A percentile compares a stretch with the other conserved stretches of the same genome.
Evolutionary conservation across 2,888 invertebrate genomes (phyloP).

Genomic region (Drosophila helvetica): DNA sequence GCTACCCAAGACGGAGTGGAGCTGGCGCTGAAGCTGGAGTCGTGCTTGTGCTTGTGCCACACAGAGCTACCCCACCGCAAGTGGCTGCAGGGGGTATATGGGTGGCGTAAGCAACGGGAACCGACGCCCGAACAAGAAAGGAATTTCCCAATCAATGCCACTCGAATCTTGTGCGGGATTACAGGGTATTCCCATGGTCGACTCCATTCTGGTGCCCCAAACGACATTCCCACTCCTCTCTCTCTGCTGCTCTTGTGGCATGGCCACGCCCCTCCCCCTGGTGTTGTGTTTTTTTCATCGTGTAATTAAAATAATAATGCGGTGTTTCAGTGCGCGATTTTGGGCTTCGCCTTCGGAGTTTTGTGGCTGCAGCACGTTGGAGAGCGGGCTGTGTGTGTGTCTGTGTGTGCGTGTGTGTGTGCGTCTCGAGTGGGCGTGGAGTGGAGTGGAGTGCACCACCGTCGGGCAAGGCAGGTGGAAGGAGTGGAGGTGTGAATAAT

Average conservation of each 20-base stretch:
- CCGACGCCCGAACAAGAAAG: not conserved
- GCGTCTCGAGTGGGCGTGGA: constrained; percentile 69
- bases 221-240: not conserved
- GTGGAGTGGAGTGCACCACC: not conserved
- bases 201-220: constrained; percentile 1
- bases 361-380: constrained; percentile 3
- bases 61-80: not conserved
- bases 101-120: not conserved
- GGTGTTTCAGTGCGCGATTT: constrained; percentile 27
- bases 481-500: constrained; percentile 69
- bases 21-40: not conserved
- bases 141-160: not conserved
- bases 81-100: not conserved
- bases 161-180: not conserved
- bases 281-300: constrained; percentile 41
- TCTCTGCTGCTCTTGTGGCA: constrained; percentile 14
- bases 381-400: constrained; percentile 39
- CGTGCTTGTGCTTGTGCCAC: not conserved
- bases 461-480: not conserved
- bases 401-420: constrained; percentile 36
- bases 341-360: constrained; percentile 22
- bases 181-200: constrained; percentile 13
- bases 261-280: not conserved
- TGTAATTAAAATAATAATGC: constrained; percentile 75
- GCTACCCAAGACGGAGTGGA: not conserved